Base-by-base conservation (phyloP, 2,113 vertebrate species). In the Dasyornis broadbenti region DNA sequence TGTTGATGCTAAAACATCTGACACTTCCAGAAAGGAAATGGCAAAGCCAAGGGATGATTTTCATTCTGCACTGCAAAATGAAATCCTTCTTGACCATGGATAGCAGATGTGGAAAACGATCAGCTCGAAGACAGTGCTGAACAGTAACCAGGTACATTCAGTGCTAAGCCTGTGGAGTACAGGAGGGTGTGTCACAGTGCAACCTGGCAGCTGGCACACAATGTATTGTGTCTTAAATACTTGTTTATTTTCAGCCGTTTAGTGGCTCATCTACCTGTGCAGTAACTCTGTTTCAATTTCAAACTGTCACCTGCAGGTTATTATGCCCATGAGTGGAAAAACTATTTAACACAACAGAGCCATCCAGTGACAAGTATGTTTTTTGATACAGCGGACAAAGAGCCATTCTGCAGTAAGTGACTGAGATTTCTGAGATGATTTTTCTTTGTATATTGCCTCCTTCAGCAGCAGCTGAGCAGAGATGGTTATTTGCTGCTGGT, bases 341-440 rank as follows among this genome's bases (percentile, higher is more conserved):
- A 98, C 47, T 95, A 95, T 73, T 98, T 96, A 91, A 98, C 22
- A 96, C 97, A 84, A 96, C 98, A 94, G 94, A 95, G 95, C 59
- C 97, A 96, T 83, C 96, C 97, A 24, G 92, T 71, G 95, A 98
- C 97, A 31, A 98, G 97, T 84, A 98, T 98, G 13, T 99, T 98
- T 97, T 99, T 99, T 84, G 99, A 98, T 86, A 99, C 99, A 47
- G 98, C 98, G 0, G 95, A 98, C 18, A 53, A 98, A 45, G 96
- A 98, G 37, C 99, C 99, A 11, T 99, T 98, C 95, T 99, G 98
- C 86, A 98, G 99, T 99, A 92, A 99, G 99, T 98, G 80, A 47
- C 91, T 83, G n/a, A 70, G 57, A 52, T 76, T 69, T 30, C 64
- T 3, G 10, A 59, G 53, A 40, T 40, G 0, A 20, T 66, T 91